Percentiles rank a stretch among this genome's conserved stretches.
phyloP scores from a whole-genome alignment of 2,797 vertebrate species.

The Gallirallus australis region DNA sequence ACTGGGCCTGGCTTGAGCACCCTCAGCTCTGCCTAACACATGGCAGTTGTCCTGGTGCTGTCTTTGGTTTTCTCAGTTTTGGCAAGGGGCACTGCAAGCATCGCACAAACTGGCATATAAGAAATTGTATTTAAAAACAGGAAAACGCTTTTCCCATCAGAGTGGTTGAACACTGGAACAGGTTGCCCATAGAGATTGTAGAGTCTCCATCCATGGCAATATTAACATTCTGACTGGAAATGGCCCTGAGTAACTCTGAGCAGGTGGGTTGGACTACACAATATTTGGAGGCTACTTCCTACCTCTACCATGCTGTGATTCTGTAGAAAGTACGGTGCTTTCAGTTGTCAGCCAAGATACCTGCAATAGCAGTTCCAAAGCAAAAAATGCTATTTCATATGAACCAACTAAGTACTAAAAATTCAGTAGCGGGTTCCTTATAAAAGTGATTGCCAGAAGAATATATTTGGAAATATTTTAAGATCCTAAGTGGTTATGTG shows the following conservation, averaged over 20 bases:
- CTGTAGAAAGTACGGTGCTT: neutral
- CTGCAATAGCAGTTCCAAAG: neutral
- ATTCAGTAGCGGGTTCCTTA: neutral
- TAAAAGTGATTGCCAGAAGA: neutral
- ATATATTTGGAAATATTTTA: slow-evolving; percentile 15
- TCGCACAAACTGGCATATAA: neutral
- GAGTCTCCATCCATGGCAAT: neutral
- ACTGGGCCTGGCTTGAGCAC: neutral
- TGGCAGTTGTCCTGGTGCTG: neutral
- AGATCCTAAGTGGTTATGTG: neutral
- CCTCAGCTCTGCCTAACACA: neutral
- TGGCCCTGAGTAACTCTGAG: neutral
- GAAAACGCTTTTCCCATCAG: neutral
- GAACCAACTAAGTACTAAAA: neutral
- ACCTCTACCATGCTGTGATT: neutral
- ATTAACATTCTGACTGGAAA: neutral
- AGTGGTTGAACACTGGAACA: neutral
- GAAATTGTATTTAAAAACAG: neutral
- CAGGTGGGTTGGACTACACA: fast-evolving
- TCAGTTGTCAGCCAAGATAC: neutral
- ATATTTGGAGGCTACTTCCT: neutral
- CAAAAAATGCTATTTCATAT: neutral
- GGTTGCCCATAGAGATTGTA: neutral
- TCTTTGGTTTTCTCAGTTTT: neutral
- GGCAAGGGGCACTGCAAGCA: neutral